Conservation (phyloP, 2,113 vertebrate species). For the Eulacestoma nigropectus region DNA sequence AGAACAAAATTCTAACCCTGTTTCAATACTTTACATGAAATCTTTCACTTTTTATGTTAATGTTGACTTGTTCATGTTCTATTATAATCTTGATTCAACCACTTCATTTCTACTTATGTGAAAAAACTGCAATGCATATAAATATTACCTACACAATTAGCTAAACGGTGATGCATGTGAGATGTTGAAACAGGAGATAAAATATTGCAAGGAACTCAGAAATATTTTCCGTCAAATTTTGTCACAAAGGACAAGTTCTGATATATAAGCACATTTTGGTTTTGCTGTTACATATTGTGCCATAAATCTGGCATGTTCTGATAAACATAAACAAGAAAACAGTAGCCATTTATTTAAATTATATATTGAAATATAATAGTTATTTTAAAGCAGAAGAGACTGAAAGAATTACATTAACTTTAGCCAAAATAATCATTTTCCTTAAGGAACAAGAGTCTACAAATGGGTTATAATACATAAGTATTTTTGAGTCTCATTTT, state of each 20-base stretch:
- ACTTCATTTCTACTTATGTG: not conserved
- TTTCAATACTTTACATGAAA: not conserved
- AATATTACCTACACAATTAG: not conserved
- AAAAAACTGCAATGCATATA: not conserved
- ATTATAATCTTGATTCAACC: not conserved
- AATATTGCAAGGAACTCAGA: not conserved
- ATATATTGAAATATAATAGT: not conserved
- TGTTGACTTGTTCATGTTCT: not conserved
- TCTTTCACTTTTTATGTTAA: not conserved
- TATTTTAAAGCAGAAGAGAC: not conserved
- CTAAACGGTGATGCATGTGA: not conserved
- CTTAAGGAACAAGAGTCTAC: not conserved
- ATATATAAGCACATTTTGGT: not conserved
- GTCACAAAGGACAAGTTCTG: not conserved
- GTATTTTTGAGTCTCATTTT: not conserved
- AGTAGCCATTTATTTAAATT: not conserved
- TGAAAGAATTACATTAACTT: not conserved
- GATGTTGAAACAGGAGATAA: not conserved
- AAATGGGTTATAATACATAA: not conserved
- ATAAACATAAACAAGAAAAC: not conserved
- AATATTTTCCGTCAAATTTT: not conserved
- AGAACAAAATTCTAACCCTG: not conserved
- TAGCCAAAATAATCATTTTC: not conserved
- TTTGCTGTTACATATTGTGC: not conserved
- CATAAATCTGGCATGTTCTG: not conserved